Base-by-base conservation (phyloP, 2,797 vertebrate genomes). In the Acanthurus lineatus region DNA sequence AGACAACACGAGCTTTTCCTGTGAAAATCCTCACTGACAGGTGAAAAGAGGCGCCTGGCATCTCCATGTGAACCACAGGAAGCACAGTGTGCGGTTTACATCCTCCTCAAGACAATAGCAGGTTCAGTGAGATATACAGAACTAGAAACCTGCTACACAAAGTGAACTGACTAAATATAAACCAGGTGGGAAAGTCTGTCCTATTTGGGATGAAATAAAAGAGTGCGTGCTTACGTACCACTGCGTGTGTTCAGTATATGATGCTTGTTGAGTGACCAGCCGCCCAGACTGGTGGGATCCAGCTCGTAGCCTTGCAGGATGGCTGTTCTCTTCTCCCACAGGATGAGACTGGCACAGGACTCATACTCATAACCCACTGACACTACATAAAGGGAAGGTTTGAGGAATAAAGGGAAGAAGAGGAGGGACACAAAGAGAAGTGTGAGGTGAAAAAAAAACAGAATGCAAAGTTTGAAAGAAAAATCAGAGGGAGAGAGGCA, bases 291-390 rank as follows among this genome's bases (percentile, higher is more conserved):
- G 76, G 98, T 98, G 49, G 98, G 97, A 79, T 99, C 98, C 91
- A 99, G 95, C 86, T 99, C 98, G 57, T 97, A 99, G 59, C 98
- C 98, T 90, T 99, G 98, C 73, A 99, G 95, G 52, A 97, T 80
- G 6, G 96, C 95, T 0, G 97, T 99, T 89, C 98, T 97, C 92
- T 99, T 99, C 94, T 99, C 98, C 98, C 98, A 99, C 22, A 99
- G 94, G 89, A 99, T 97, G 79, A 99, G 96, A 66, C 96, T 97
- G 60, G 96, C 96, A 79, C 98, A 99, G 22, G 98, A 98, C 92
- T 99, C 98, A 51, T 99, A 99, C 77, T 99, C 98, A 77, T 98
- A 99, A 6, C 98, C 98, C 38, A 99, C 97, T 9, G 98, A 99
- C 81, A 99, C 98, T 99, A 81, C 60, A 82, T 77, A 32, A 0